These are phyloP conservation scores for Stratiolaelaps scimitus DNA, from an alignment of 1,140 invertebrate genomes.

Conservation along the genomic window DNA sequence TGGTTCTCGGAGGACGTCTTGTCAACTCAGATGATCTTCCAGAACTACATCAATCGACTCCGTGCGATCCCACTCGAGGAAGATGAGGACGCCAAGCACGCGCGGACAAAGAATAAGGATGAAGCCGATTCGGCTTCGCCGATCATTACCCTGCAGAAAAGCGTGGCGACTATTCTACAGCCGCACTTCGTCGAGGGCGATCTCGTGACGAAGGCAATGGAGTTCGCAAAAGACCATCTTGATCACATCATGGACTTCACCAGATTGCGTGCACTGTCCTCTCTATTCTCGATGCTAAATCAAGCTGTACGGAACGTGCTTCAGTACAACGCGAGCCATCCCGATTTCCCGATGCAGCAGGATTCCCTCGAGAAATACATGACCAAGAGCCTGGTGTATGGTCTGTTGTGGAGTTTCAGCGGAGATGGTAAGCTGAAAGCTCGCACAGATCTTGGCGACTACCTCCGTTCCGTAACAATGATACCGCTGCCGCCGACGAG, in stretches of 20 bases:
- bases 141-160: slow-evolving; percentile 60
- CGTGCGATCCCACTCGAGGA: slow-evolving; percentile 83
- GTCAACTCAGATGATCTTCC: slow-evolving; percentile 97
- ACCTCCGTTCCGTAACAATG: slow-evolving; percentile 84
- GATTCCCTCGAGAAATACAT: slow-evolving; percentile 90
- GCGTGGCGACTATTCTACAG: slow-evolving; percentile 68
- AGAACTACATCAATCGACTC: slow-evolving; percentile 78
- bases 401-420: slow-evolving; percentile 90
- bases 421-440: slow-evolving; percentile 95
- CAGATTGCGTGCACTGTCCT: slow-evolving; percentile 75
- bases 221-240: slow-evolving; percentile 65
- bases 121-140: slow-evolving; percentile 33
- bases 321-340: slow-evolving; percentile 79
- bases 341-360: slow-evolving; percentile 78
- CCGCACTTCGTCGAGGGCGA: slow-evolving; percentile 81
- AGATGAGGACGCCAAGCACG: slow-evolving; percentile 54
- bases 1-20: slow-evolving; percentile 97
- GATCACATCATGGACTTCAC: slow-evolving; percentile 99
- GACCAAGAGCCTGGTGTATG: slow-evolving; percentile 79
- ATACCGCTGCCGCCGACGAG: slow-evolving; percentile 63
- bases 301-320: slow-evolving; percentile 69
- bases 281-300: slow-evolving; percentile 95
- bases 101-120: slow-evolving; percentile 32
- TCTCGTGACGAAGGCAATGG: slow-evolving; percentile 74
- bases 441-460: slow-evolving; percentile 81